Evolutionary conservation across 2,797 vertebrate genomes (phyloP), one percentile per base, ranked within the genome.

Genomic region (Intellagama lesueurii): DNA sequence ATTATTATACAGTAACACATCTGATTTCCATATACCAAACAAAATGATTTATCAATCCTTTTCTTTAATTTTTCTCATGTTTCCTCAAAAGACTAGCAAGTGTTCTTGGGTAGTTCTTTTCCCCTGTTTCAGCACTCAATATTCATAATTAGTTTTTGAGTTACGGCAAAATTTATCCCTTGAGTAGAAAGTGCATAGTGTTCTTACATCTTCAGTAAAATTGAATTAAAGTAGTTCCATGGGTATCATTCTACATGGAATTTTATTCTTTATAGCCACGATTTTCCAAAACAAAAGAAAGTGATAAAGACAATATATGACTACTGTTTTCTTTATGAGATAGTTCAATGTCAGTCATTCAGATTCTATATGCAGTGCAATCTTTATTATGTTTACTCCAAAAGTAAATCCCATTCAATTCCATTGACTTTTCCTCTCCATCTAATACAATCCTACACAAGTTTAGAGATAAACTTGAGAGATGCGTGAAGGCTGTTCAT

Each of bases 61-160:
- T 32, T 9, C 17, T 87, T 87, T 49, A 32, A 86, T 78, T 78
- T 86, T 86, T 40, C 19, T 79, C 85, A 69, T 49, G 19, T 68
- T 87, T 87, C 76, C 40, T 52, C 64, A 79, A 11, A 66, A 26
- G 76, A n/a, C 30, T 49, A 26, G 44, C 30, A 68, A 87, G 35
- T 56, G 52, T 9, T 56, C 3, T 14, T 56, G 52, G 52, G 35
- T 76, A 40, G 8, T 17, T 75, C 19, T 49, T 49, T 35, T 44
- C n/a, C n/a, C 44, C 47, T 69, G 3, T 68, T 35, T 64, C 64
- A 69, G 76, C 19, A 49, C 19, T 79, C 76, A 87, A 69, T 79
- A 79, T 79, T 68, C 76, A n/a, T 85, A 40, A 75, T 28, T 86
- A 8, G 16, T 49, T 49, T 79, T 87, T 68, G 5, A 68, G 28